Conservation (phyloP, 2,113 vertebrate species). For the Salvelinus sp. region DNA sequence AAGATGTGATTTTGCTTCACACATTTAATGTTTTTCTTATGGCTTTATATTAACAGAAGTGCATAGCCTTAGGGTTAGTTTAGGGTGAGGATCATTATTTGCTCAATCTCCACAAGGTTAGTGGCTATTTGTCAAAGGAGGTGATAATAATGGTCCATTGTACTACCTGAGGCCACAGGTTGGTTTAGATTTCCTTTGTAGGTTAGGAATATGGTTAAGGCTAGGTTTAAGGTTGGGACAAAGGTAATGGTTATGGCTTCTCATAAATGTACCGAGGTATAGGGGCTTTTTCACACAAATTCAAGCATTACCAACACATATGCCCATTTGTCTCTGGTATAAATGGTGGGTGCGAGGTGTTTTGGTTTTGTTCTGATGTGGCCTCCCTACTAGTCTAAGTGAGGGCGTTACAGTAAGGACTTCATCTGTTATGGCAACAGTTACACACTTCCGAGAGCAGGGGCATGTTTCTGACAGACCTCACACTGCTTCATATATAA, state of each 20-base stretch:
- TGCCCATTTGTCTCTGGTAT: too few species aligned
- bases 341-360: not conserved
- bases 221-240: not conserved
- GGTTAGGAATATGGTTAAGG: not conserved
- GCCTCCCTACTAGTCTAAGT: not conserved
- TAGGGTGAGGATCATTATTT: too few species aligned
- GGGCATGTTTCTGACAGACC: not conserved
- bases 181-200: too few species aligned
- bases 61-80: not conserved
- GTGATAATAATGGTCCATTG: too few species aligned
- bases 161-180: too few species aligned
- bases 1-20: too few species aligned
- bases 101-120: too few species aligned
- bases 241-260: conserved; percentile 1
- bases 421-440: not conserved
- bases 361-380: not conserved
- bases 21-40: too few species aligned
- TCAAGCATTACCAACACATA: not conserved
- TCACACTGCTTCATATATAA: not conserved
- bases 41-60: not conserved
- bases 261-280: not conserved
- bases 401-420: not conserved
- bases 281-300: too few species aligned
- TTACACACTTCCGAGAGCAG: not conserved
- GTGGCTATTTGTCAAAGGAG: too few species aligned